Evolutionary conservation across 2,113 vertebrate species (phyloP).

Genomic region (Platysternon megacephalum): DNA sequence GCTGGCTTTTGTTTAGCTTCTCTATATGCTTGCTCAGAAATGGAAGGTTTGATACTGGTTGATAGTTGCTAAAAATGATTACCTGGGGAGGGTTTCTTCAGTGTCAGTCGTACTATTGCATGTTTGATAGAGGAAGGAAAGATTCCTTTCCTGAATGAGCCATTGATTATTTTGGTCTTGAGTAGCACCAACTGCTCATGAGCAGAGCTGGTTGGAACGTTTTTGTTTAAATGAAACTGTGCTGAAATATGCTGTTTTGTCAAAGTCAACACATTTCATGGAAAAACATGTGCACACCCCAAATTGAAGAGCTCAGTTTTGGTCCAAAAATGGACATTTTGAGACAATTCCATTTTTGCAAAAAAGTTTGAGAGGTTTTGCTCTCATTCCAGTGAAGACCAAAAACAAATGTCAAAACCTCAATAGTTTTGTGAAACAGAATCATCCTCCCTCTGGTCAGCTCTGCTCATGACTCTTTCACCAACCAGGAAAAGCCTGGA

Average conservation of each 20-base stretch:
- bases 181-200: background rate
- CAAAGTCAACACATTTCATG: background rate
- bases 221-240: background rate
- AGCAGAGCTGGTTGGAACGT: background rate
- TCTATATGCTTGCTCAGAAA: background rate
- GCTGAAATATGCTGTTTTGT: background rate
- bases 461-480: background rate
- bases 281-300: background rate
- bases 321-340: background rate
- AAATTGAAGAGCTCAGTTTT: background rate
- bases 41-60: background rate
- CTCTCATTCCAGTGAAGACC: background rate
- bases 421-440: background rate
- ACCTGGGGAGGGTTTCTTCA: background rate
- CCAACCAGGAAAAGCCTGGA: background rate
- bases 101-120: background rate
- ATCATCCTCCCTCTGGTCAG: background rate
- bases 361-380: background rate
- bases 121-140: background rate
- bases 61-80: background rate
- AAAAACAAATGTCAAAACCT: background rate
- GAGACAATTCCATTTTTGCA: background rate
- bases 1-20: background rate
- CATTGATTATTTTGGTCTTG: background rate
- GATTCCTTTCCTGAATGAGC: background rate